Evolutionary conservation across 2,797 vertebrate genomes (phyloP), one percentile per base, ranked within the genome.

Genomic region (Phalloptychus januarius): DNA sequence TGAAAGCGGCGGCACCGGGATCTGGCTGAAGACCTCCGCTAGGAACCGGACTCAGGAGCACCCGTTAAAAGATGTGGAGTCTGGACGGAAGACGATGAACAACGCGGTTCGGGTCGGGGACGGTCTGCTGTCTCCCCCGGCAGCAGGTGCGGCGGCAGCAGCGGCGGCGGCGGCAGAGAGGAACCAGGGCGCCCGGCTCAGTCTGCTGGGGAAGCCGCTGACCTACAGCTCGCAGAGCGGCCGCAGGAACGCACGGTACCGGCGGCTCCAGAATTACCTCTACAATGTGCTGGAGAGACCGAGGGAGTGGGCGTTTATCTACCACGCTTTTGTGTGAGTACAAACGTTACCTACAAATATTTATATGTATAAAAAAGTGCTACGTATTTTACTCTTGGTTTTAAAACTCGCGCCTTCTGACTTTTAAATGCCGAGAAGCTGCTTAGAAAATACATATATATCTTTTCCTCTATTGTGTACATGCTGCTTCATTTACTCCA

Each of bases 261-360:
- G 98, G 88, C 95, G 96, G 78, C 93, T 99, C 87, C 98, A 99
- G 93, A 98, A 98, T 90, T 97, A 96, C 92, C 96, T 98, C 78
- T 98, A 98, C 95, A 98, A 98, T 93, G 97, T 98, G 83, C 83
- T 98, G 95, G 97, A 98, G 95, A 95, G 97, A 95, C 97, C 97
- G 45, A 87, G 97, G 58, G 96, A 96, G 74, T 98, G 97, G 97
- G 97, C 97, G 45, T 98, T 98, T 87, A 71, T 97, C 91, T 98
- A 98, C 94, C 97, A 98, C 93, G 97, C 97, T 1, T 97, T 98
- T 85, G 97, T 98, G 97, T 98, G 93, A 98, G 97, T 98, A 83
- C 74, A 2, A 28, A 74, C 20, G 54, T 52, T 15, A 15, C 20
- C 25, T 67, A 25, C 36, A 67, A 4, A 40, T 42, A n/a, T 70